Evolutionary conservation across 1,140 invertebrate genomes (phyloP).

Genomic region (Bathynomus jamesi): DNA sequence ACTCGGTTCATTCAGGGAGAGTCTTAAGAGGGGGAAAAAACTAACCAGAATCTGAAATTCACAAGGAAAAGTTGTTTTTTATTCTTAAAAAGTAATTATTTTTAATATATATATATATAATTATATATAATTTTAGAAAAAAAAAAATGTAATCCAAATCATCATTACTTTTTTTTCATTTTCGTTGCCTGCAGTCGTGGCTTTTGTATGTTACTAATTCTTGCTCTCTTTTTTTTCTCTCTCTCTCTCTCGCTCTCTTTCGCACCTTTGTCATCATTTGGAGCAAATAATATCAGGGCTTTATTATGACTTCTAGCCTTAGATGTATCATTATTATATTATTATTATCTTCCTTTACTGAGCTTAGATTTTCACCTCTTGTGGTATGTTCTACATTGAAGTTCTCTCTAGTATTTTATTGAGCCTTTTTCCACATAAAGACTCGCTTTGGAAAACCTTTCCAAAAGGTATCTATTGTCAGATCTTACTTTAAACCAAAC

Average conservation of each 20-base stretch:
- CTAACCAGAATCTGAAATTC: not conserved
- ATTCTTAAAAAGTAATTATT: not conserved
- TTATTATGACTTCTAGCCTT: not conserved
- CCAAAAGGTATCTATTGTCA: not conserved
- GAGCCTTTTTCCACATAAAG: not conserved
- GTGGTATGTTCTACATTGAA: not conserved
- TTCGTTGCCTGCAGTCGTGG: not conserved
- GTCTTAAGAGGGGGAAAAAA: not conserved
- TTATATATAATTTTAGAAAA: no score
- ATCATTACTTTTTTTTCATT: not conserved
- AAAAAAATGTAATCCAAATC: no score
- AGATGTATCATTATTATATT: not conserved
- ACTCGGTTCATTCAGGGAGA: not conserved
- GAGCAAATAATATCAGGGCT: no score
- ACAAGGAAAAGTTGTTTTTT: not conserved
- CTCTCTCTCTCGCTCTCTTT: not conserved
- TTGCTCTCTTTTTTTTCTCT: not conserved
- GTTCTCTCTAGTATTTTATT: not conserved
- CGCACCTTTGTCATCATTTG: no score
- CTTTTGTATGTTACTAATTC: not conserved
- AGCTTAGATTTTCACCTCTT: not conserved
- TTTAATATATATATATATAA: not conserved
- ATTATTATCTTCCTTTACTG: no score
- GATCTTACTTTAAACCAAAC: no score
- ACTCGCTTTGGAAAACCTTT: not conserved